A percentile compares a stretch with the other conserved stretches of the same genome.
phyloP scores from a whole-genome alignment of 2,888 invertebrate species.

The Notodonta ziczac region DNA sequence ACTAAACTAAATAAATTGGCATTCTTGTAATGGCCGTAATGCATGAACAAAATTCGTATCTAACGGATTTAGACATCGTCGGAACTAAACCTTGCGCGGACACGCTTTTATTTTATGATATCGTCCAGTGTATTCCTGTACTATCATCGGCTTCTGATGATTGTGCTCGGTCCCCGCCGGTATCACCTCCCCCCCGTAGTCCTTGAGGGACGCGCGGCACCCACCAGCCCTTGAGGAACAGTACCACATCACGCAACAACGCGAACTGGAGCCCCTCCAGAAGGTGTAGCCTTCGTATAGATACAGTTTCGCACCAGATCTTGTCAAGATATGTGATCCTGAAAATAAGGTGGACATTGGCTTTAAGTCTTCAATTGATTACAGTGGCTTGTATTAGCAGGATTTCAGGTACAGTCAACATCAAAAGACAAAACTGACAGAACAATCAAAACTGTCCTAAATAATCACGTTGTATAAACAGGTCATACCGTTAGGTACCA shows the following conservation, averaged over 20 bases:
- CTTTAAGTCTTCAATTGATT: too few relatives aligned
- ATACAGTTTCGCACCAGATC: not conserved
- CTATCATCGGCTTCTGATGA: slow-evolving; percentile 25
- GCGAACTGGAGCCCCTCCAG: slow-evolving; percentile 14
- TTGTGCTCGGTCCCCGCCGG: slow-evolving; percentile 23
- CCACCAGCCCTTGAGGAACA: slow-evolving; percentile 24
- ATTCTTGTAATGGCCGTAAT: too few relatives aligned
- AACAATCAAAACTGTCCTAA: too few relatives aligned
- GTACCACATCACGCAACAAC: slow-evolving; percentile 22
- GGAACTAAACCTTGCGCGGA: too few relatives aligned
- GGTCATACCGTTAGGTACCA: too few relatives aligned
- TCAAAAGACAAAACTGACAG: too few relatives aligned
- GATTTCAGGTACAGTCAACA: too few relatives aligned
- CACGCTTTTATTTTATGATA: not conserved
- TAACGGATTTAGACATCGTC: too few relatives aligned
- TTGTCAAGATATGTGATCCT: not conserved
- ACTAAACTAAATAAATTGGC: too few relatives aligned
- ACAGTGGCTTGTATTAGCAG: too few relatives aligned
- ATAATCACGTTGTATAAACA: too few relatives aligned
- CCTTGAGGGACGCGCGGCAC: slow-evolving; percentile 30
- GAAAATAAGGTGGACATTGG: not conserved
- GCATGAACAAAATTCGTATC: too few relatives aligned
- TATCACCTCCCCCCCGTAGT: slow-evolving; percentile 13
- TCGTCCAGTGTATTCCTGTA: not conserved
- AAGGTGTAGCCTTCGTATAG: slow-evolving; percentile 22